Evolutionary conservation across 35 echinoderm and acorn worm species (phyloP).

Genomic region (Holothuria glaberrima): DNA sequence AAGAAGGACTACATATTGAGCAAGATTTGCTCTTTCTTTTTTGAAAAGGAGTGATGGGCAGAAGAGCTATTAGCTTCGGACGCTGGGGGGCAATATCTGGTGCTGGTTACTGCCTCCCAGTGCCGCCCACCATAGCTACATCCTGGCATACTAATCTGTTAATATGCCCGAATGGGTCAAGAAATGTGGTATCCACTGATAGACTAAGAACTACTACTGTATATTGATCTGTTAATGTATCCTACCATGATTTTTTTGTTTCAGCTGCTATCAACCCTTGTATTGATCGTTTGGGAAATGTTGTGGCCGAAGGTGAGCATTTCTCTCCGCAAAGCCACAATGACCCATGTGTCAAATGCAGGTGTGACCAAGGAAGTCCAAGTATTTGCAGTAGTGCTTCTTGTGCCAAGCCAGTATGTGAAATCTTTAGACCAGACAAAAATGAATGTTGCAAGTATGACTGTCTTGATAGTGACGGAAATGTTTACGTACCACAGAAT

Average conservation of each 20-base stretch:
- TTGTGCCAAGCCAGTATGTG: constrained; percentile 4
- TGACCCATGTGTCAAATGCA: neutral
- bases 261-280: constrained; percentile 7
- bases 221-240: no score
- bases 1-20: no score
- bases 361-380: neutral
- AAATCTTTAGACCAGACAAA: constrained; percentile 14
- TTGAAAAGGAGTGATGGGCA: no score
- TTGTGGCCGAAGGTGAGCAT: neutral
- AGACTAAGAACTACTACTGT: no score
- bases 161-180: no score
- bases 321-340: constrained; percentile 1
- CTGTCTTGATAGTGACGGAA: constrained; percentile 17
- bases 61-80: no score
- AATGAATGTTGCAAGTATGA: constrained; percentile 36
- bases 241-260: neutral
- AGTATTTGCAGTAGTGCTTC: constrained; percentile 13
- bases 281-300: constrained; percentile 4
- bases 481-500: neutral
- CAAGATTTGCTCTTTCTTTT: no score
- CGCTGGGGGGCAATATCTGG: no score
- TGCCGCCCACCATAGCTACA: no score
- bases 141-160: no score
- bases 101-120: no score
- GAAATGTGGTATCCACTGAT: no score